A percentile compares a stretch with the other conserved stretches of the same genome.
Conservation (phyloP, 2,888 invertebrate species). For the Ganaspis brasiliensis region DNA sequence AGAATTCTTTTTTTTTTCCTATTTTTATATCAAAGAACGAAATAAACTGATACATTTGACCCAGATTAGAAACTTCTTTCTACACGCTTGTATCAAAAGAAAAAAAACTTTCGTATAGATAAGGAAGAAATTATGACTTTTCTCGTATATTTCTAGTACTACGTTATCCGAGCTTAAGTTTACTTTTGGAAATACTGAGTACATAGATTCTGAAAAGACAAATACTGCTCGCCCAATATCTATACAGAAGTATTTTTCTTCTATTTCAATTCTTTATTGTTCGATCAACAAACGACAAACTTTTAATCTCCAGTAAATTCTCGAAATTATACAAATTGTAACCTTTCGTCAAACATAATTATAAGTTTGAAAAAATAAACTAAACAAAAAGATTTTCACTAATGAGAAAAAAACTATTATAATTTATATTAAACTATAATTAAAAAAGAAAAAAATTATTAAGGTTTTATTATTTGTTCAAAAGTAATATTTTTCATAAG, state of each 20-base stretch:
- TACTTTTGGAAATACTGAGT: background rate
- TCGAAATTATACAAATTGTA: too few species aligned
- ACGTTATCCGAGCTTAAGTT: background rate
- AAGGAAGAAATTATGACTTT: conserved; percentile 13
- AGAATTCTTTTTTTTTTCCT: too few species aligned
- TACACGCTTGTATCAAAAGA: background rate
- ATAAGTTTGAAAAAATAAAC: too few species aligned
- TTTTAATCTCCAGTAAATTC: too few species aligned
- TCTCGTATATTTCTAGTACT: conserved; percentile 1
- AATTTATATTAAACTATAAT: too few species aligned
- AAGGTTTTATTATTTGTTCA: too few species aligned
- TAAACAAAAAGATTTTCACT: too few species aligned
- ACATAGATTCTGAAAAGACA: background rate
- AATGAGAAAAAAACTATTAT: too few species aligned
- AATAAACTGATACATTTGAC: conserved; percentile 6
- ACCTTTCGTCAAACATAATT: too few species aligned
- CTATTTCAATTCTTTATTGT: background rate
- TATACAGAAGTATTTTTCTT: background rate
- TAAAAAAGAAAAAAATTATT: too few species aligned
- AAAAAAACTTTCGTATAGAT: conserved; percentile 14
- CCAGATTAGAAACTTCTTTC: conserved; percentile 25
- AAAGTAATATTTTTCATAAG: too few species aligned
- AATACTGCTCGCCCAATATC: background rate
- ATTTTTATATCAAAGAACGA: too few species aligned
- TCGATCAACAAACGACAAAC: background rate